A percentile compares a stretch with the other conserved stretches of the same genome.
Evolutionary conservation across 2,797 vertebrate species (phyloP).

Genomic region (Nasua narica): DNA sequence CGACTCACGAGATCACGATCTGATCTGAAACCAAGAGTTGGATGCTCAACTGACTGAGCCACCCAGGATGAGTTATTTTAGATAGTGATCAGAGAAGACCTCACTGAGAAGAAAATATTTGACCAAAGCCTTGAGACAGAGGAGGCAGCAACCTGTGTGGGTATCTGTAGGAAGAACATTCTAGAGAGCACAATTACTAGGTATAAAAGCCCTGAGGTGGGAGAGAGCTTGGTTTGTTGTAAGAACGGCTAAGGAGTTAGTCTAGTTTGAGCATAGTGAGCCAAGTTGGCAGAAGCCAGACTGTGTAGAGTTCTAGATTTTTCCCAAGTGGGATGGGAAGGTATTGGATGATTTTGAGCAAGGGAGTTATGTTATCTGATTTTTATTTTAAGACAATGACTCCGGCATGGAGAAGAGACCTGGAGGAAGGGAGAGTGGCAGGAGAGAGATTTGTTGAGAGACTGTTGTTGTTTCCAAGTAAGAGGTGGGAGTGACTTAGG

Average conservation of each 20-base stretch:
- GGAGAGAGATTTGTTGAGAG: neutral
- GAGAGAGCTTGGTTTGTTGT: constrained; percentile 24
- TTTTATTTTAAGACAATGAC: constrained; percentile 6
- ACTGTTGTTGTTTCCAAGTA: neutral
- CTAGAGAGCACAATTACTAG: neutral
- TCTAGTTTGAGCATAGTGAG: neutral
- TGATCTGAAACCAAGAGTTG: neutral
- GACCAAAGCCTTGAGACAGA: constrained; percentile 7
- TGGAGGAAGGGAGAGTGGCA: neutral
- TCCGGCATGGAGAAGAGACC: neutral
- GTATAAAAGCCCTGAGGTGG: neutral
- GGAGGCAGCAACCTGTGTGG: neutral
- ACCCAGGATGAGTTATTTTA: neutral
- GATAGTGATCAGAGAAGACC: neutral
- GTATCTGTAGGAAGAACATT: constrained; percentile 20
- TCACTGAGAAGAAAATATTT: constrained; percentile 15
- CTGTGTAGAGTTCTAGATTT: neutral
- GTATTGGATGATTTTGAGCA: neutral
- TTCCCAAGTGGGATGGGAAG: neutral
- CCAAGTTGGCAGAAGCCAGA: neutral
- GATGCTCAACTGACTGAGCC: neutral
- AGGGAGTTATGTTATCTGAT: neutral
- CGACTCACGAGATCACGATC: neutral
- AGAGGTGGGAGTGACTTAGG: neutral
- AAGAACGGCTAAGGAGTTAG: neutral